Base-by-base conservation (phyloP, 2,797 vertebrate genomes). In the Eidolon dupreanum region DNA sequence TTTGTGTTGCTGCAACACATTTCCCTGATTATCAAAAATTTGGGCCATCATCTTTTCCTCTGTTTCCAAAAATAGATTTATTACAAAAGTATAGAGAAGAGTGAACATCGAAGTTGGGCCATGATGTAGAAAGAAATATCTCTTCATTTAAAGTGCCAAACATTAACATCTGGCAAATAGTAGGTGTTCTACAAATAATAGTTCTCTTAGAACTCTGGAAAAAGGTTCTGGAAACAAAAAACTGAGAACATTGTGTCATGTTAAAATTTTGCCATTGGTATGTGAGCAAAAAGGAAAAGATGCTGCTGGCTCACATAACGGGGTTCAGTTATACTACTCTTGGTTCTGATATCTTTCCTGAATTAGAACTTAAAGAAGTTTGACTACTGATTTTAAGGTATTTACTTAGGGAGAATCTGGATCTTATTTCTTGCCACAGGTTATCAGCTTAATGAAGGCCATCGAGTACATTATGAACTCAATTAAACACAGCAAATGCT, bases 321-420 rank as follows among this genome's bases (percentile, higher is more conserved):
- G 26, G 51, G 41, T 71, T 81, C 43, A 59, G n/a, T 31, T 43
- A n/a, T 13, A 33, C 8, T 36, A 26, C 13, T 55, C 3, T 90
- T 88, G 61, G 46, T 61, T 82, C 46, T 55, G 26, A 81, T 73
- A 7, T 70, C 33, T 87, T 96, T 90, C 46, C 55, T 89, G 46
- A 78, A 63, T 88, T 43, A 79, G n/a, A 93, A 81, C 8, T 49
- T 75, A 31, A 96, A 91, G 51, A 79, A 57, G 17, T 22, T 86
- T 83, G 38, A 66, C 59, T 19, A 8, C 68, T 93, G 55, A 82
- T 82, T 90, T 95, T 89, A 83, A 87, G 26, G 3, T 78, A 78
- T 84, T 89, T 82, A 49, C 78, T 63, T 95, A 77, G 93, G 92
- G n/a, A 87, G 51, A 79, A 55, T 90, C 41, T 81, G 43, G 73